Conservation (phyloP, 2,888 invertebrate genomes). For the Calliopum simillimum region DNA sequence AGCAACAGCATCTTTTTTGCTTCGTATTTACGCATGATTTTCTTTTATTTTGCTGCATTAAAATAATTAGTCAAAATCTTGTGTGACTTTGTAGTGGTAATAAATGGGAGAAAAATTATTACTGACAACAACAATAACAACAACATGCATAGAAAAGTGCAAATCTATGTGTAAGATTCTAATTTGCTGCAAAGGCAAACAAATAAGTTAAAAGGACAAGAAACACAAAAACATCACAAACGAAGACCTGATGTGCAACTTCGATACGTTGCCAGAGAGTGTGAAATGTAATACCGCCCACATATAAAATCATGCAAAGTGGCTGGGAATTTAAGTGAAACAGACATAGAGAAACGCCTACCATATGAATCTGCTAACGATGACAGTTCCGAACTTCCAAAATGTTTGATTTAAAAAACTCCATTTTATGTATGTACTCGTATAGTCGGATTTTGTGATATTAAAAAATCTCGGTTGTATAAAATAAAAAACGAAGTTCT, state of each 20-base stretch:
- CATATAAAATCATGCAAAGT: constrained; percentile 12
- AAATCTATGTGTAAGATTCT: constrained; percentile 30
- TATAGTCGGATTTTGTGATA: too few species aligned
- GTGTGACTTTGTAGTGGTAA: constrained; percentile 34
- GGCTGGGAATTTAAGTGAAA: constrained; percentile 25
- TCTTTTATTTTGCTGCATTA: constrained; percentile 39
- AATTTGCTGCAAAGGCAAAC: neutral
- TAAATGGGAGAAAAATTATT: constrained; percentile 29
- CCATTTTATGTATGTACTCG: too few species aligned
- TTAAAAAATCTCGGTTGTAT: too few species aligned
- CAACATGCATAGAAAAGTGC: constrained; percentile 27
- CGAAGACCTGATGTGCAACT: neutral
- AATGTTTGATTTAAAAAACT: too few species aligned
- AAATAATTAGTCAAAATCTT: constrained; percentile 43
- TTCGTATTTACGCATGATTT: constrained; percentile 37
- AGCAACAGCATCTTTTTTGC: neutral
- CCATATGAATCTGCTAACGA: constrained; percentile 17
- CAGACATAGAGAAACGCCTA: constrained; percentile 30
- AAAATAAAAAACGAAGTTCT: too few species aligned
- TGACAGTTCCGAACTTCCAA: neutral
- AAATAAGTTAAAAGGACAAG: too few species aligned
- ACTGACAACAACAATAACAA: constrained; percentile 18
- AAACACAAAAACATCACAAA: neutral
- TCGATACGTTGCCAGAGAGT: constrained; percentile 19
- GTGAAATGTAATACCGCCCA: constrained; percentile 37